phyloP scores from a whole-genome alignment of 2,888 invertebrate species.

The Iphiclides podalirius region DNA sequence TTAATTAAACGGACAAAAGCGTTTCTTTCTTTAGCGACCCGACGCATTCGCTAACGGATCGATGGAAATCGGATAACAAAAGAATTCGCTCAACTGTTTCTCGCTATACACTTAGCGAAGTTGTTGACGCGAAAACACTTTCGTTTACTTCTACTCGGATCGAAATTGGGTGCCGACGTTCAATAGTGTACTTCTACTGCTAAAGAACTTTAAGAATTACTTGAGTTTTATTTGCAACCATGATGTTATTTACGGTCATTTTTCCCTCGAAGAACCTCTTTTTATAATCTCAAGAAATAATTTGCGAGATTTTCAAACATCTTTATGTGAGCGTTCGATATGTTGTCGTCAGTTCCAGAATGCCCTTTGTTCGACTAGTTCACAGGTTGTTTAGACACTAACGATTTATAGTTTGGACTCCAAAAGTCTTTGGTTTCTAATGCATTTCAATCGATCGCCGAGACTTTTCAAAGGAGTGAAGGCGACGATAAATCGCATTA shows the following conservation, averaged over 20 bases:
- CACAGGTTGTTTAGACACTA: too few species aligned
- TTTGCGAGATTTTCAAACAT: too few species aligned
- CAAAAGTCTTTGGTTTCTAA: not conserved
- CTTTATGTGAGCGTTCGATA: too few species aligned
- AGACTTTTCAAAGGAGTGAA: conserved; percentile 1
- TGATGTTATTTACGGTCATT: too few species aligned
- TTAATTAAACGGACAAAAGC: conserved; percentile 19
- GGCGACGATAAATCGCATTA: not conserved
- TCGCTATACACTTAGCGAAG: conserved; percentile 22
- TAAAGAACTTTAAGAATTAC: too few species aligned
- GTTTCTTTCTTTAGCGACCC: conserved; percentile 23
- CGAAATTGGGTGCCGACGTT: conserved; percentile 1
- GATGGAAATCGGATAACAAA: conserved; percentile 35
- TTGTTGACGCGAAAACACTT: conserved; percentile 14
- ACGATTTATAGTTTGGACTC: not conserved
- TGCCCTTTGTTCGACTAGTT: too few species aligned
- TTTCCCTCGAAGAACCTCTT: too few species aligned
- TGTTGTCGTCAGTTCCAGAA: too few species aligned
- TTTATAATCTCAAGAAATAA: too few species aligned
- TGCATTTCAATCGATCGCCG: conserved; percentile 1
- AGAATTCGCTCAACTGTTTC: conserved; percentile 35
- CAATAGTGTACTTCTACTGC: too few species aligned
- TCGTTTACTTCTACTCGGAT: conserved; percentile 6
- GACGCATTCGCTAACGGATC: conserved; percentile 37
- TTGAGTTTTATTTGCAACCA: too few species aligned